Percentiles rank a stretch among this genome's conserved stretches.
phyloP scores from a whole-genome alignment of 2,797 vertebrate species.

The Valencia hispanica region DNA sequence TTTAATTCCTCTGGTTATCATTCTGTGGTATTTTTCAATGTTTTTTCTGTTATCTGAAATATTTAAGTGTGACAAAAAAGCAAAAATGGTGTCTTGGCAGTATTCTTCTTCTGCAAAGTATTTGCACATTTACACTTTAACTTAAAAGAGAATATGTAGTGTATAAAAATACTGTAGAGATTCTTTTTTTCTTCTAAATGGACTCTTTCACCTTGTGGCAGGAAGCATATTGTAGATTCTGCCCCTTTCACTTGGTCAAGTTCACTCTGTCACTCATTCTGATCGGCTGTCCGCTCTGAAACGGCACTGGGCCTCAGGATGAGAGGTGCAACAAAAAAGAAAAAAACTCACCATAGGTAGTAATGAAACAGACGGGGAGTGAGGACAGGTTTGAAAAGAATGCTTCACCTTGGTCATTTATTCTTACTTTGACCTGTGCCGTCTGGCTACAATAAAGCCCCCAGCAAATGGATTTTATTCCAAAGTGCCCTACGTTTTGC shows the following conservation, averaged over 20 bases:
- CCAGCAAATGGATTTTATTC: conserved; percentile 11
- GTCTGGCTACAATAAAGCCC: conserved; percentile 8
- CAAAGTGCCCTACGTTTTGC: conserved; percentile 2
- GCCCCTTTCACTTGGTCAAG: conserved; percentile 30
- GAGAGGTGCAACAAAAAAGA: conserved; percentile 17
- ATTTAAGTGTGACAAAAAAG: background rate
- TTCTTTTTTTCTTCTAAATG: background rate
- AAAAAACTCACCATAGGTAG: conserved; percentile 16
- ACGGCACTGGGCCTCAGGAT: conserved; percentile 19
- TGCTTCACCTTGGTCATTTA: conserved; percentile 22
- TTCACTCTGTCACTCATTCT: conserved; percentile 49
- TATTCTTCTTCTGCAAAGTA: background rate
- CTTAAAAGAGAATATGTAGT: background rate
- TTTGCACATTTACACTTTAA: background rate
- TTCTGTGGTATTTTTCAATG: background rate
- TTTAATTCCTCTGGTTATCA: background rate
- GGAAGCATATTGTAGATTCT: conserved; percentile 22
- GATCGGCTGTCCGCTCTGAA: conserved; percentile 40
- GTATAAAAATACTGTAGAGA: background rate
- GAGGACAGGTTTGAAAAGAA: conserved; percentile 19
- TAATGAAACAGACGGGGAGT: conserved; percentile 44
- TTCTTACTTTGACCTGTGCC: conserved; percentile 22
- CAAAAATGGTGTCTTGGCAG: background rate
- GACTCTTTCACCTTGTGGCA: conserved; percentile 17
- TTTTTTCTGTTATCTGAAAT: background rate